Conservation (phyloP, 2,888 invertebrate species). For the Colletes collaris region DNA sequence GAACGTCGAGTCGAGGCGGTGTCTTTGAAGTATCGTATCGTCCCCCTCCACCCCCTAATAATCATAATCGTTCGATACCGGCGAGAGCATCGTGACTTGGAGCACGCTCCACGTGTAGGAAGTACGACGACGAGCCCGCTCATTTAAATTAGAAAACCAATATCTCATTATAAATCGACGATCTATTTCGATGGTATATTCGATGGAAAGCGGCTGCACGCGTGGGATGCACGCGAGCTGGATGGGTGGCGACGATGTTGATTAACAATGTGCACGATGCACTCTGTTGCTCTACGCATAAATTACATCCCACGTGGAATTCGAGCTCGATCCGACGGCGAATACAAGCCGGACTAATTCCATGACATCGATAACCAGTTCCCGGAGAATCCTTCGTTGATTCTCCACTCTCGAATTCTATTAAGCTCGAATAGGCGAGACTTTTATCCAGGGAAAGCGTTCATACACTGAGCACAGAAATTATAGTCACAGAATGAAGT, state of each 20-base stretch:
- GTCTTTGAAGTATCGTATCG: constrained; percentile 27
- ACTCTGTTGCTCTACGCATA: constrained; percentile 31
- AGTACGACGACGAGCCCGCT: constrained; percentile 12
- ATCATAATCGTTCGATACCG: constrained; percentile 32
- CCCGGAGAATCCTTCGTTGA: not conserved
- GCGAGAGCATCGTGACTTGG: constrained; percentile 23
- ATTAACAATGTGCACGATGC: constrained; percentile 47
- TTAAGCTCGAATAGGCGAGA: too few species aligned
- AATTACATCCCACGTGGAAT: constrained; percentile 43
- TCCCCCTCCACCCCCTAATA: not conserved
- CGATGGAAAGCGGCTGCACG: constrained; percentile 14
- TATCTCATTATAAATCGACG: constrained; percentile 52
- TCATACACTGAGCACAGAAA: too few species aligned
- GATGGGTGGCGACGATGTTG: constrained; percentile 45
- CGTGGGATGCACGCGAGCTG: constrained; percentile 31
- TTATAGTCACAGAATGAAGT: too few species aligned
- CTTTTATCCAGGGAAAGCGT: too few species aligned
- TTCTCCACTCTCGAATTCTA: not conserved
- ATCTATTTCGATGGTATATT: constrained; percentile 15
- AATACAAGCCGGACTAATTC: constrained; percentile 17
- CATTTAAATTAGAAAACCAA: constrained; percentile 67
- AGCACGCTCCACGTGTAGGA: constrained; percentile 18
- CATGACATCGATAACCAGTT: constrained; percentile 26
- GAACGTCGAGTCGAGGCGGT: constrained; percentile 14
- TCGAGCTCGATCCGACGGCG: not conserved